These are phyloP conservation scores for Paratilapia polleni DNA, from an alignment of 2,113 vertebrate genomes.

Conservation along the genomic window DNA sequence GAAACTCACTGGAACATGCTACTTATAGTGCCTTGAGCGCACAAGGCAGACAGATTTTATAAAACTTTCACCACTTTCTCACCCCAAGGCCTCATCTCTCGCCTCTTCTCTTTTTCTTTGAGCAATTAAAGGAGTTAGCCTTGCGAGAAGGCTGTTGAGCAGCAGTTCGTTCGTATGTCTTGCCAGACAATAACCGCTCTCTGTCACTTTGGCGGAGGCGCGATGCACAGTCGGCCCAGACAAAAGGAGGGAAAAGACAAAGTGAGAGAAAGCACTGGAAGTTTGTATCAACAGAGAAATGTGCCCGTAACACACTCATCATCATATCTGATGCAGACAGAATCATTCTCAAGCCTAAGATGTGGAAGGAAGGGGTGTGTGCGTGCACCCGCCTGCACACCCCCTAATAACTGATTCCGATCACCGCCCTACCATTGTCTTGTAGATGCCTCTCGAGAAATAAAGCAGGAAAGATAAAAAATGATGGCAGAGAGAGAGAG, in stretches of 20 bases:
- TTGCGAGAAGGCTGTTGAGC: constrained; percentile 53
- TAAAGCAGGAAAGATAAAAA: constrained; percentile 72
- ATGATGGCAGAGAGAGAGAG: constrained; percentile 67
- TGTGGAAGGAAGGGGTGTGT: constrained; percentile 2
- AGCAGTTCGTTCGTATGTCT: constrained; percentile 18
- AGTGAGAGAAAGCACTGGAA: constrained; percentile 54
- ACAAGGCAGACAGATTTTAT: not conserved
- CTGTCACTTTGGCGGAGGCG: constrained; percentile 27
- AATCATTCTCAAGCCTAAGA: constrained; percentile 39
- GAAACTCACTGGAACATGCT: not conserved
- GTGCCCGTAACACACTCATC: constrained; percentile 50
- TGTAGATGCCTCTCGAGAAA: constrained; percentile 74
- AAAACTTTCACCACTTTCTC: constrained; percentile 12
- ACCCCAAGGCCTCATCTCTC: constrained; percentile 6
- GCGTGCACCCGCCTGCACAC: not conserved
- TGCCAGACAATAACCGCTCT: constrained; percentile 62
- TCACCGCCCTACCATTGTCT: constrained; percentile 73
- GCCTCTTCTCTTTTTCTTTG: constrained; percentile 1
- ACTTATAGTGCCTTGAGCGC: not conserved
- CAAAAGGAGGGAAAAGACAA: constrained; percentile 58
- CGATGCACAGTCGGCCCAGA: constrained; percentile 32
- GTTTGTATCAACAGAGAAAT: constrained; percentile 61
- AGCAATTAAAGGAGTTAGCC: constrained; percentile 64
- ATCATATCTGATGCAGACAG: constrained; percentile 78
- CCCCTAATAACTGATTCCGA: constrained; percentile 73